phyloP scores from a whole-genome alignment of 2,797 vertebrate species.

The Melopsittacus undulatus region DNA sequence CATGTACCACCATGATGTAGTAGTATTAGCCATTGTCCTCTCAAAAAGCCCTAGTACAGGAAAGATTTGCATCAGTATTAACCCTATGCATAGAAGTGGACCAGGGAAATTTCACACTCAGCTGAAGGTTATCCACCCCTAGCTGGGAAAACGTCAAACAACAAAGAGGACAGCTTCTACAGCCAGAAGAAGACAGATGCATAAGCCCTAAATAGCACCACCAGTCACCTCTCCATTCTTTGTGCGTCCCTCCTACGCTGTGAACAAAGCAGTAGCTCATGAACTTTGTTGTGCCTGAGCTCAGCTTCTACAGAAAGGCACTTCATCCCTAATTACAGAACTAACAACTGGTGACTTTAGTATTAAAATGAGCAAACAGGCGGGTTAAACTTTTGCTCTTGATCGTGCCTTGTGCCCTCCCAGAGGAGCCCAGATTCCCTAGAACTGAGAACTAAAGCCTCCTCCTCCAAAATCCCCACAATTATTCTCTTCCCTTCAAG shows the following conservation, averaged over 20 bases:
- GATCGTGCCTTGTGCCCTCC: neutral
- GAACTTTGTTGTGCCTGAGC: neutral
- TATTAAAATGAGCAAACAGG: neutral
- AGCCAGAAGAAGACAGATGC: neutral
- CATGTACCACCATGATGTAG: neutral
- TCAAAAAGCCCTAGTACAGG: neutral
- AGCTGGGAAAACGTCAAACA: neutral
- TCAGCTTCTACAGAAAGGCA: neutral
- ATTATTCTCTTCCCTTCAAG: neutral
- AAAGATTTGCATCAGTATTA: neutral
- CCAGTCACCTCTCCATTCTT: neutral
- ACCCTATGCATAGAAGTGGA: neutral
- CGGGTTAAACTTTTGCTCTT: neutral
- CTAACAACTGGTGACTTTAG: neutral
- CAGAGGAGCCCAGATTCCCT: neutral
- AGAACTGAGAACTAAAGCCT: neutral
- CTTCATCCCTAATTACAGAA: neutral
- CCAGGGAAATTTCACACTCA: neutral
- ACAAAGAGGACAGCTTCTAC: neutral
- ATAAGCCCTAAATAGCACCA: neutral
- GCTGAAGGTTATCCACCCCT: neutral
- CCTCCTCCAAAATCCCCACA: neutral
- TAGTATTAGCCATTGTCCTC: neutral
- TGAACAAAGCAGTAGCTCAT: neutral
- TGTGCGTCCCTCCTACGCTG: neutral